Percentiles rank a stretch among this genome's conserved stretches.
Conservation (phyloP, 2,113 vertebrate genomes). For the Cynopterus brachyotis region DNA sequence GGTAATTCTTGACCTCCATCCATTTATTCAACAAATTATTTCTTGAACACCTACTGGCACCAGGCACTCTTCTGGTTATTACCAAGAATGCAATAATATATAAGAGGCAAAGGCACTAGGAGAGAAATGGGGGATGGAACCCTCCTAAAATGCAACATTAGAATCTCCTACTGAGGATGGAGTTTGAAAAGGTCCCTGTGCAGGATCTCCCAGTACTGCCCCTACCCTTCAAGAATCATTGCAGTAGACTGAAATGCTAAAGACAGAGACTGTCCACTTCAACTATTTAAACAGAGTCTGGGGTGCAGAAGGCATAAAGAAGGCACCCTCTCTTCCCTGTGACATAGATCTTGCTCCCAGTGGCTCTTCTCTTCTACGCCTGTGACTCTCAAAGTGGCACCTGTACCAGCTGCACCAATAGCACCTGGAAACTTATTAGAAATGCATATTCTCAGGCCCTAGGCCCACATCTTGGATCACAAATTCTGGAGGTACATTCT, state of each 20-base stretch:
- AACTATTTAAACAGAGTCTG: not conserved
- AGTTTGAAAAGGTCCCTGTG: not conserved
- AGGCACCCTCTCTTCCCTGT: not conserved
- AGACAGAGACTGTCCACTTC: not conserved
- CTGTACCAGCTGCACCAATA: not conserved
- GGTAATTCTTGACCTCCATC: not conserved
- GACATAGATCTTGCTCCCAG: not conserved
- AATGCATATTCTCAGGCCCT: not conserved
- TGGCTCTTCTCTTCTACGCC: not conserved
- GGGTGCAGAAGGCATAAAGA: not conserved
- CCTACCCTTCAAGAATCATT: not conserved
- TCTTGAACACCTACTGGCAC: not conserved
- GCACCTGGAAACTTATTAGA: not conserved
- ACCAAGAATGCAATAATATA: not conserved
- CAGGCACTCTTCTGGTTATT: not conserved
- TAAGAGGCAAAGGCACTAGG: not conserved
- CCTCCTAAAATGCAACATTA: not conserved
- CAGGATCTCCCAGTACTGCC: not conserved
- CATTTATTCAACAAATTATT: not conserved
- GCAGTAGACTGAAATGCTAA: not conserved
- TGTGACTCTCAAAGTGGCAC: not conserved
- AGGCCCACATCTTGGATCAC: not conserved
- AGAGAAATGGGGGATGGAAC: accelerated
- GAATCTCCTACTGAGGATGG: not conserved
- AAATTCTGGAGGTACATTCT: not conserved